Percentiles rank a stretch among this genome's conserved stretches.
Conservation (phyloP, 2,888 invertebrate genomes). For the Eueremaeus valkanovi region DNA sequence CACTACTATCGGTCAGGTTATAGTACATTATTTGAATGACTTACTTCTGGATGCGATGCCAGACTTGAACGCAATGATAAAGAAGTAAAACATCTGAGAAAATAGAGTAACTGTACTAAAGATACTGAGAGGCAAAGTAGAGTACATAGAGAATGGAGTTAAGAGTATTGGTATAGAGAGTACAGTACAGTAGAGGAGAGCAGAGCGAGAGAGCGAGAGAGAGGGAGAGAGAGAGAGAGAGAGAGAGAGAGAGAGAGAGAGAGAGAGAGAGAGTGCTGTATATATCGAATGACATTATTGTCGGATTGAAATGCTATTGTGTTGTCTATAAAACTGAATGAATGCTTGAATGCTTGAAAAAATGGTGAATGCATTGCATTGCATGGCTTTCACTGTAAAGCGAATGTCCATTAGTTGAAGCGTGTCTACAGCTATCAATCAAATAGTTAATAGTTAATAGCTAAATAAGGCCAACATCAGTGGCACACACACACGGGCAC, state of each 20-base stretch:
- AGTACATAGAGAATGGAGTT: too few species aligned
- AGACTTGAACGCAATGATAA: neutral
- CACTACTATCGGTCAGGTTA: too few species aligned
- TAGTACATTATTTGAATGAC: neutral
- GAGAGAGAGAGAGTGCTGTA: too few species aligned
- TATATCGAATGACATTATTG: slow-evolving; percentile 10
- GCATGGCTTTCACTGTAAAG: neutral
- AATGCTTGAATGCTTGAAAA: slow-evolving; percentile 8
- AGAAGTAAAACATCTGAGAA: neutral
- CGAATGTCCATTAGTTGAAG: slow-evolving; percentile 20
- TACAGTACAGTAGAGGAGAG: too few species aligned
- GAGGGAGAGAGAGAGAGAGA: too few species aligned
- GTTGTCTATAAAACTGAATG: neutral
- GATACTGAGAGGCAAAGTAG: too few species aligned
- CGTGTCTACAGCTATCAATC: slow-evolving; percentile 1
- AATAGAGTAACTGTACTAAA: neutral
- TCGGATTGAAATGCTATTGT: neutral
- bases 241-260: too few species aligned
- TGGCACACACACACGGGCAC: neutral
- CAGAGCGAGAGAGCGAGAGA: too few species aligned
- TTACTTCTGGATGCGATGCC: neutral
- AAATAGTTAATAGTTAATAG: slow-evolving; percentile 12
- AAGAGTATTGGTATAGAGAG: too few species aligned
- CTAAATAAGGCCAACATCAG: neutral
- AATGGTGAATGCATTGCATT: neutral